Evolutionary conservation across 2,113 vertebrate species (phyloP).

Genomic region (Ammodytes dubius): DNA sequence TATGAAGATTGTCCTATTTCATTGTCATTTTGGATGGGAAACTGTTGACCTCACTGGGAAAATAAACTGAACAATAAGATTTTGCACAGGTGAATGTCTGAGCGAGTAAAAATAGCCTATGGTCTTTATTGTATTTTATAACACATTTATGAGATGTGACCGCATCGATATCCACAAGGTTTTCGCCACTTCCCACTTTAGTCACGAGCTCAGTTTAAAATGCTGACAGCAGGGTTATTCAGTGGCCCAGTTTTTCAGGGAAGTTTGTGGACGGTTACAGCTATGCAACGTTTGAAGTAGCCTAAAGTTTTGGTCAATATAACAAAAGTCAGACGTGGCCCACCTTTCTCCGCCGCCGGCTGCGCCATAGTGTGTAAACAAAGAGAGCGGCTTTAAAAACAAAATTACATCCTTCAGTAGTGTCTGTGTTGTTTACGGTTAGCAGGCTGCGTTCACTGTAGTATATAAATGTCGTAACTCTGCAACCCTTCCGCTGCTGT

Average conservation of each 20-base stretch:
- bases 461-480: background rate
- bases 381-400: background rate
- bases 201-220: constrained; percentile 29
- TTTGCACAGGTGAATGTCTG: background rate
- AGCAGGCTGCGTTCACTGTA: background rate
- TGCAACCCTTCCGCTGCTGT: background rate
- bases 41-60: background rate
- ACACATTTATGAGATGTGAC: background rate
- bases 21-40: no score
- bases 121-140: background rate
- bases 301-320: background rate
- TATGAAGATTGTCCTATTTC: no score
- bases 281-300: background rate
- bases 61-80: background rate
- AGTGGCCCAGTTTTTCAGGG: constrained; percentile 9
- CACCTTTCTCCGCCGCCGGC: constrained; percentile 77
- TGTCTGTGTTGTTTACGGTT: constrained; percentile 51
- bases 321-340: background rate
- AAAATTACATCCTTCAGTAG: constrained; percentile 11
- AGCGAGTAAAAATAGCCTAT: background rate
- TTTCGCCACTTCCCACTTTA: background rate
- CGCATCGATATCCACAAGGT: background rate
- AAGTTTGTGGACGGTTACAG: background rate
- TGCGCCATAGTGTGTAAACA: constrained; percentile 59
- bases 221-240: constrained; percentile 44